Evolutionary conservation across 2,888 invertebrate genomes (phyloP), one percentile per base, ranked within the genome.

Genomic region (Dryomyza anilis): DNA sequence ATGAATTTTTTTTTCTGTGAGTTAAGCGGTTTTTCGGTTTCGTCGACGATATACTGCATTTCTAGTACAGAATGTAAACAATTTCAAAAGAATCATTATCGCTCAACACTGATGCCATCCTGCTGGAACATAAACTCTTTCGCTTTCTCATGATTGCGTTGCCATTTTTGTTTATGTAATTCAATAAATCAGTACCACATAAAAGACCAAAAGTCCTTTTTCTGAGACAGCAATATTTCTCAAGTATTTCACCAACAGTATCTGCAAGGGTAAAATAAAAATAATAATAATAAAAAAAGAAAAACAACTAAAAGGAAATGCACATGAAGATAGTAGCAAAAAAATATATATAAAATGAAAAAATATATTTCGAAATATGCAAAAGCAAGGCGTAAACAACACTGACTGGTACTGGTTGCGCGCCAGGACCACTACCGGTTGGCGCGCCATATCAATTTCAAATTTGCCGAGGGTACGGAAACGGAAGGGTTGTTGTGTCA

Each of bases 131-230:
- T 67, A 67, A 50, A 55, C 67, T 68, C 68, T 71, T 72, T 73
- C 64, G 70, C 68, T 69, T 69, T 72, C 73, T 75, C 75, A 76
- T 80, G 78, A 80, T 78, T 79, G 76, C 75, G 74, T 75, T 78
- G 78, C 79, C 78, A 74, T 75, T 78, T 76, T 76, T 77, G 76
- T 79, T 80, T 78, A 79, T 78, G 76, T 76, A 78, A 78, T 77
- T 79, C 81, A 76, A 79, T 79, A 79, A 79, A 79, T 79, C 81
- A 80, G 76, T 72, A 66, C 58, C 76, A 25, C n/a, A 69, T 67
- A 71, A 71, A 71, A 63, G 67, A 39, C 50, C 50, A 21, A 55
- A n/a, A 21, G 21, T 19, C 55, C 55, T 55, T 55, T 21, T 33
- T 21, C 50, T n/a, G n/a, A 29, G 50, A 16, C 50, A 52, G 27